Evolutionary conservation across 2,888 invertebrate genomes (phyloP), one percentile per base, ranked within the genome.

Genomic region (Cantharis nigra): DNA sequence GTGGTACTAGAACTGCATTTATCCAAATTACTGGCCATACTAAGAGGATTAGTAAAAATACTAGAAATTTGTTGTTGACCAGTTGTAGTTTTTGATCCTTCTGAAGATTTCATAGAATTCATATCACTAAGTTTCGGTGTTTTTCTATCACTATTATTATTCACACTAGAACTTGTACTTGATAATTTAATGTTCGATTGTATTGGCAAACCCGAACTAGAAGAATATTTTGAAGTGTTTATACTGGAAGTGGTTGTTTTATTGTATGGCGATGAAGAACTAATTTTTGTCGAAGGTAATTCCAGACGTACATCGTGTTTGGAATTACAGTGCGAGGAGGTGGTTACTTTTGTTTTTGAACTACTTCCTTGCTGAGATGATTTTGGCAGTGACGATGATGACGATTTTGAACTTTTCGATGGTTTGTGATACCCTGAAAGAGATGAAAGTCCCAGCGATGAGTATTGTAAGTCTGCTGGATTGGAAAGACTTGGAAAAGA

Each of bases 401-500:
- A 80, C 28, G 74, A 79, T 76, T 82, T 83, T 63, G 84, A 84
- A 77, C 81, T 84, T 80, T 85, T 86, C 63, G 82, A 79, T 65
- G 85, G 83, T 75, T 85, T 86, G 70, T 82, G 82, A 75, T 82
- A 82, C 75, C 81, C 79, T 85, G 89, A 90, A 71, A 89, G 87
- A 80, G 90, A 89, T 76, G 90, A 89, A 78, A 90, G 90, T 82
- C 90, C 89, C 80, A 91, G 89, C 82, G 92, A 90, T 69, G 92
- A 91, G 76, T 91, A 90, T 64, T 91, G 91, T 82, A 94, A 88
- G 85, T 92, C 92, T 14, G 93, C 91, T 83, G 86, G 91, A 86
- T 89, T 90, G 70, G 89, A 89, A 75, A 91, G 88, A 69, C 90
- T 93, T 0, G 95, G 91, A 88, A 95, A 94, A 84, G 91, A 92